These are phyloP conservation scores for Nasonia vitripennis DNA, from an alignment of 1,140 invertebrate species.

Conservation along the genomic window DNA sequence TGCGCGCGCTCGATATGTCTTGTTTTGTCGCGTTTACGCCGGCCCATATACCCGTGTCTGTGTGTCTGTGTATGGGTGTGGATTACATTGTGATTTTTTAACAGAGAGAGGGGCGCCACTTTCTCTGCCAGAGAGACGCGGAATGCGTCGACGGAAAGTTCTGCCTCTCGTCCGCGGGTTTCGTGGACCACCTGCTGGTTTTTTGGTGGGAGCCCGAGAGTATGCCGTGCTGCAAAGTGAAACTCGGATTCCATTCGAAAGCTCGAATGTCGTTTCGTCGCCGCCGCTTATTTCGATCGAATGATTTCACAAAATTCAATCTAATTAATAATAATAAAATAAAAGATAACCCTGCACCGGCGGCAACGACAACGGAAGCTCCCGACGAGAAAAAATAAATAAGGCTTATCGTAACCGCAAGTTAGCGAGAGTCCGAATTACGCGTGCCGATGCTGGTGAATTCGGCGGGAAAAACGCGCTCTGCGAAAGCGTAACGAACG, in stretches of 20 bases:
- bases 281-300: no score
- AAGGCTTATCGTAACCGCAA: conserved; percentile 30
- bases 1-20: background rate
- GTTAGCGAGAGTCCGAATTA: conserved; percentile 49
- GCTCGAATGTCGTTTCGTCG: no score
- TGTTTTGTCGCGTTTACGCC: no score
- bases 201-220: background rate
- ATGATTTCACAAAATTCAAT: no score
- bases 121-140: background rate
- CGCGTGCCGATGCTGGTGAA: conserved; percentile 51
- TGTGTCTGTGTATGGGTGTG: background rate
- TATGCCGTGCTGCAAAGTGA: background rate
- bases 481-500: conserved; percentile 46
- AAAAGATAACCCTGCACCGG: background rate
- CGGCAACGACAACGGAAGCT: background rate
- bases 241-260: background rate
- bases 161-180: background rate
- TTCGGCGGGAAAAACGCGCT: conserved; percentile 30
- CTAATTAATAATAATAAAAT: background rate
- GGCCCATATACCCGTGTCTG: no score
- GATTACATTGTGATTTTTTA: background rate
- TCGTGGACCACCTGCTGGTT: background rate
- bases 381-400: background rate
- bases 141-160: background rate
- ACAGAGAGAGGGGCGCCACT: background rate